A percentile compares a stretch with the other conserved stretches of the same genome.
Conservation (phyloP, 1,140 invertebrate genomes). For the Drosophila burlai region DNA sequence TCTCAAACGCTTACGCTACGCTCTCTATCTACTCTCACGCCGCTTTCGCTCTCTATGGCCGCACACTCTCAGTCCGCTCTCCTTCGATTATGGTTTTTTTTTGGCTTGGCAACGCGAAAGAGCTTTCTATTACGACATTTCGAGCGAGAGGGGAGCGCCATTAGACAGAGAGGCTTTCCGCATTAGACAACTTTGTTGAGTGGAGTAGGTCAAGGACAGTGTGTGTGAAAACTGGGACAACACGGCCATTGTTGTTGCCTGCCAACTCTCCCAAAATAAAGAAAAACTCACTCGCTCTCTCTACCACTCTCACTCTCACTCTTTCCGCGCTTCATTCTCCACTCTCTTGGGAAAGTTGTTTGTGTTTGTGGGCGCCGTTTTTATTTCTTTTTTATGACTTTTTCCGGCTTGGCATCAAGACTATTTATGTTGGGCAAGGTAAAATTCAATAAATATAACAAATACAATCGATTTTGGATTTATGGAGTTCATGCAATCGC, state of each 20-base stretch:
- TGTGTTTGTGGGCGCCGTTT: conserved; percentile 42
- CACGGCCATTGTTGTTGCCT: conserved; percentile 75
- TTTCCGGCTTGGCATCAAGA: conserved; percentile 46
- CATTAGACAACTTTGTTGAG: conserved; percentile 81
- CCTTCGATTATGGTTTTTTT: conserved; percentile 53
- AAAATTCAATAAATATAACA: conserved; percentile 22
- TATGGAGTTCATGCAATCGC: conserved; percentile 17
- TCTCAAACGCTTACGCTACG: conserved; percentile 11
- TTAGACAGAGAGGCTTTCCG: conserved; percentile 58
- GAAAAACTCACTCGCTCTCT: conserved; percentile 42
- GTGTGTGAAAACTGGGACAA: conserved; percentile 84
- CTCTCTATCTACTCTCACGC: conserved; percentile 39
- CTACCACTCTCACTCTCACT: conserved; percentile 34
- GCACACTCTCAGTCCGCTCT: conserved; percentile 20
- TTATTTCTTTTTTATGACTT: conserved; percentile 20
- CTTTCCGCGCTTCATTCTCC: conserved; percentile 1
- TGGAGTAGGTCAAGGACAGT: conserved; percentile 85
- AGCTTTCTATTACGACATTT: conserved; percentile 80
- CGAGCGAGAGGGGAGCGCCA: conserved; percentile 30
- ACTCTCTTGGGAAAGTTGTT: conserved; percentile 49
- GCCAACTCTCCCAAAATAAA: conserved; percentile 61
- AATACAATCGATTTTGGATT: conserved; percentile 29
- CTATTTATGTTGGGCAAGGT: conserved; percentile 64
- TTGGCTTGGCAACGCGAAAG: conserved; percentile 70
- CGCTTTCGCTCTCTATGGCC: conserved; percentile 27